phyloP scores from a whole-genome alignment of 2,888 invertebrate species.

The Trissonchulus latispiculum region DNA sequence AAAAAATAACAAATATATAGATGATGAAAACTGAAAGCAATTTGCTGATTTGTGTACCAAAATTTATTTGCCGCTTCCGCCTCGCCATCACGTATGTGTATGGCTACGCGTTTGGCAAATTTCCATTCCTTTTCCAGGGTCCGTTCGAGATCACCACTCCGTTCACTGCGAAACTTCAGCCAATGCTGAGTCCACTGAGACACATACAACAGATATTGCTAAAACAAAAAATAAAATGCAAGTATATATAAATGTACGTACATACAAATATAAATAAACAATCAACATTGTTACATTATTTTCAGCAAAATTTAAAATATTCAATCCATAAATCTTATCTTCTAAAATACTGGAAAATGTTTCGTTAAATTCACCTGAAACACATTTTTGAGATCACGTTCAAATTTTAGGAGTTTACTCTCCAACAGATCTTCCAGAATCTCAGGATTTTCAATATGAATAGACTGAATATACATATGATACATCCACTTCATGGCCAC shows the following conservation, averaged over 20 bases:
- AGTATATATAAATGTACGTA: no score
- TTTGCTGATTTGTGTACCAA: no score
- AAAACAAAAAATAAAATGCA: no score
- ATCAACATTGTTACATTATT: no score
- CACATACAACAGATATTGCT: slow-evolving; percentile 76
- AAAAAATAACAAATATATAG: no score
- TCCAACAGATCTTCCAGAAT: slow-evolving; percentile 44
- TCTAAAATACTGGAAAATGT: no score
- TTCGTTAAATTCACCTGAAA: no score
- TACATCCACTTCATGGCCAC: slow-evolving; percentile 67
- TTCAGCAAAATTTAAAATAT: no score
- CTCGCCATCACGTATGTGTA: slow-evolving; percentile 61
- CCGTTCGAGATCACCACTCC: slow-evolving; percentile 52
- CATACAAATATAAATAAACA: no score
- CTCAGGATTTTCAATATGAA: slow-evolving; percentile 37
- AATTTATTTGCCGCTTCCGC: slow-evolving; percentile 64
- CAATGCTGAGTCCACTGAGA: slow-evolving; percentile 60
- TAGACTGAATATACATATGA: slow-evolving; percentile 44
- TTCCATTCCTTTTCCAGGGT: slow-evolving; percentile 84
- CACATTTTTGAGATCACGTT: slow-evolving; percentile 5
- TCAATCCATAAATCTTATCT: no score
- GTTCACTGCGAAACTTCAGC: neutral
- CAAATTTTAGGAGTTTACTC: neutral
- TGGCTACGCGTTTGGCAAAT: slow-evolving; percentile 56
- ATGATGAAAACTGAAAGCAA: no score